These are phyloP conservation scores for Mormoops blainvillei DNA, from an alignment of 2,113 vertebrate genomes.

Conservation along the genomic window DNA sequence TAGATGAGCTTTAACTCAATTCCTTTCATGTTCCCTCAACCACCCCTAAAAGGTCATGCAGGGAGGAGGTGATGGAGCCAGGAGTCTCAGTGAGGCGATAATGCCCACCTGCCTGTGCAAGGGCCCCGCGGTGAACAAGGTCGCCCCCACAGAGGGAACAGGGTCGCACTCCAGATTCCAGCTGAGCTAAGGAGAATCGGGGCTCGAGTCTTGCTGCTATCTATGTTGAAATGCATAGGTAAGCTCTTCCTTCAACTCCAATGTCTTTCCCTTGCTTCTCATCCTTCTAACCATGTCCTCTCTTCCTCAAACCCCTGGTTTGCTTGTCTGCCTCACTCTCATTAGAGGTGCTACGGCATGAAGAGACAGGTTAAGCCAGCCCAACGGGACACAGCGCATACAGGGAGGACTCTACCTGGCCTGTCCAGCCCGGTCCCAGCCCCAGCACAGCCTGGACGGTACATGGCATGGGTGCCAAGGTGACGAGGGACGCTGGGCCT, in stretches of 20 bases:
- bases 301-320: not conserved
- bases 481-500: not conserved
- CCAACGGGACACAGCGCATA: accelerated
- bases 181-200: accelerated
- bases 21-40: not conserved
- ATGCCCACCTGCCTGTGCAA: too few relatives aligned
- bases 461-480: not conserved
- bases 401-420: not conserved
- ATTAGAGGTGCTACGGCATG: not conserved
- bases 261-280: accelerated
- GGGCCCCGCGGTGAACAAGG: accelerated
- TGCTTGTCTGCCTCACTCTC: not conserved
- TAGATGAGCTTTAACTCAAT: not conserved
- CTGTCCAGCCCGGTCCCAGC: not conserved
- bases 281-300: not conserved
- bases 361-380: not conserved
- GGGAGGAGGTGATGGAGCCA: not conserved
- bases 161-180: not conserved
- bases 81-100: not conserved
- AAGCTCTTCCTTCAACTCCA: not conserved
- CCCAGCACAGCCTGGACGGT: not conserved
- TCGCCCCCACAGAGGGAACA: not conserved
- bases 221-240: accelerated
- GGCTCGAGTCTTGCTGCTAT: accelerated
- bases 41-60: accelerated